Conservation (phyloP, 2,113 vertebrate genomes). For the Diphyllodes magnificus region DNA sequence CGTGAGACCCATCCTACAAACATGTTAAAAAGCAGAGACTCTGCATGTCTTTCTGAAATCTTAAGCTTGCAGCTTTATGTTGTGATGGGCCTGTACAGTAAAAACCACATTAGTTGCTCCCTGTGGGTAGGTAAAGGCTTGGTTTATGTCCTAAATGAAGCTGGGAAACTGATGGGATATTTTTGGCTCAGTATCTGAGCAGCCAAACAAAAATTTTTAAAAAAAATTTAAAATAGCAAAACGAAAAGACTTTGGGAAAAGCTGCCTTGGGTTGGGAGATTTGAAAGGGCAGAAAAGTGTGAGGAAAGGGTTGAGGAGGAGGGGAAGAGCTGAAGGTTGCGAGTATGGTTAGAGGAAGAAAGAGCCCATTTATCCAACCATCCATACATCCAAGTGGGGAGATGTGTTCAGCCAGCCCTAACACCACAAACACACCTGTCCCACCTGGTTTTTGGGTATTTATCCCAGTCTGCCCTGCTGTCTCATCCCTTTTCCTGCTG, state of each 20-base stretch:
- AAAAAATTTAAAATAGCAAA: not conserved
- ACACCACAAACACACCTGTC: not conserved
- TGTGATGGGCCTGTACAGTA: not conserved
- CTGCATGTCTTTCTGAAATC: not conserved
- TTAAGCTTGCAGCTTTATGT: not conserved
- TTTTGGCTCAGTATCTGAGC: not conserved
- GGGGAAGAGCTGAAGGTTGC: not conserved
- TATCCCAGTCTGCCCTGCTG: not conserved
- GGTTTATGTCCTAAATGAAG: not conserved
- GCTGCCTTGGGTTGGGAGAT: not conserved
- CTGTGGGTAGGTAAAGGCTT: not conserved
- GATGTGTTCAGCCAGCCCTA: not conserved
- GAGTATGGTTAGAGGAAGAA: not conserved
- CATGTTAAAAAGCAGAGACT: accelerated
- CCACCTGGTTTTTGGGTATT: not conserved
- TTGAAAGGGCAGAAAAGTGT: not conserved
- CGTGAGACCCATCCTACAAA: accelerated
- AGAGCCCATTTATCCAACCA: not conserved
- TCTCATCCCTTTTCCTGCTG: not conserved
- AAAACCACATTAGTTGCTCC: not conserved
- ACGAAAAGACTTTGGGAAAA: not conserved
- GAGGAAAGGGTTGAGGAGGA: not conserved
- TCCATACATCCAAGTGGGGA: not conserved
- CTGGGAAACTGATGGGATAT: not conserved
- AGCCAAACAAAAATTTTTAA: not conserved